These are phyloP conservation scores for Amitus sp. DNA, from an alignment of 2,888 invertebrate species.

Conservation along the genomic window DNA sequence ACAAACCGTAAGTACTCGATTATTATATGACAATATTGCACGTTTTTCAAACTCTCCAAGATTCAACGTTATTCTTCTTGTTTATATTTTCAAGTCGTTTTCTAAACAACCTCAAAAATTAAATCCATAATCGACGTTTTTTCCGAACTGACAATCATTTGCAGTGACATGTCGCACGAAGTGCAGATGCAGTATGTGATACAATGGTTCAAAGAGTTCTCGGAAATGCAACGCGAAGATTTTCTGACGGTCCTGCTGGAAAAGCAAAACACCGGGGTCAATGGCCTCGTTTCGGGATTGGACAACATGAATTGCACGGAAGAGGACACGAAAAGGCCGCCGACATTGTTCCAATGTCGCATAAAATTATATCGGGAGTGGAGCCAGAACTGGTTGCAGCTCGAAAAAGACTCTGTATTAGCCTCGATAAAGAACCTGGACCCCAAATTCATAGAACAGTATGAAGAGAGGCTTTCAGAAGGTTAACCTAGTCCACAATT, in stretches of 20 bases:
- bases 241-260: constrained; percentile 82
- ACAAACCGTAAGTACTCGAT: too few relatives aligned
- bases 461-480: constrained; percentile 56
- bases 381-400: constrained; percentile 81
- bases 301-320: constrained; percentile 76
- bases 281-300: constrained; percentile 78
- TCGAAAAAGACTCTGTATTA: constrained; percentile 77
- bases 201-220: constrained; percentile 91
- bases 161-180: constrained; percentile 67
- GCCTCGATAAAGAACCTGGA: constrained; percentile 78
- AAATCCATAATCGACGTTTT: too few relatives aligned
- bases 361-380: constrained; percentile 88
- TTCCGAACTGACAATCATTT: not conserved
- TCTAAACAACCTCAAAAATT: not conserved
- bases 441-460: constrained; percentile 76
- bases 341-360: constrained; percentile 84
- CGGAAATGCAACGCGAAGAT: constrained; percentile 86
- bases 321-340: constrained; percentile 71
- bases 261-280: constrained; percentile 73
- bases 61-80: too few relatives aligned
- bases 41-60: too few relatives aligned
- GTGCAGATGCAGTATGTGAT: constrained; percentile 84
- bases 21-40: too few relatives aligned
- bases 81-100: too few relatives aligned
- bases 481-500: constrained; percentile 33